phyloP scores from a whole-genome alignment of 2,113 vertebrate genomes.

The mouse (Mus musculus) region DNA sequence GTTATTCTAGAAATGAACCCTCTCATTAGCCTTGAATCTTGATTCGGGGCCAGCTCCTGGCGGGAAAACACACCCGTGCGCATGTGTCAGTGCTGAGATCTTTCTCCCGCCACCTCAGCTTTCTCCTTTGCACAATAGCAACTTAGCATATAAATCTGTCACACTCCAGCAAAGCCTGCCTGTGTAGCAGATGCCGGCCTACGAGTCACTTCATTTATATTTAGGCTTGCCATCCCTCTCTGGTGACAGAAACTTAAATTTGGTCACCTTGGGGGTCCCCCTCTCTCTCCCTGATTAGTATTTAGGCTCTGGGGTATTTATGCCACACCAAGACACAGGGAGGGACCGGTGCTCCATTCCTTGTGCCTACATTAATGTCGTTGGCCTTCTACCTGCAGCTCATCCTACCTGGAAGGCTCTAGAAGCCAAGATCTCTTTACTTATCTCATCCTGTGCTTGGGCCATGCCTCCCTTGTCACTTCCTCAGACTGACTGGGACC shows the following conservation, averaged over 20 bases:
- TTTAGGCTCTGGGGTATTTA: background rate
- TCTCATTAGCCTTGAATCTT: background rate
- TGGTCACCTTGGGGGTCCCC: background rate
- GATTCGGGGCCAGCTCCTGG: background rate
- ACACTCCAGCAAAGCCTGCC: background rate
- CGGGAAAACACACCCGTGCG: background rate
- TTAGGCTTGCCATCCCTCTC: background rate
- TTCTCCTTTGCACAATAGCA: background rate
- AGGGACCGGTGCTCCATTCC: background rate
- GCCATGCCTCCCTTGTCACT: fast-evolving
- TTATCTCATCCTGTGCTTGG: too few relatives aligned
- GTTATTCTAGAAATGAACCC: background rate
- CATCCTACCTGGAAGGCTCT: background rate
- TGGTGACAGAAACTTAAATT: background rate
- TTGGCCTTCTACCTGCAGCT: background rate
- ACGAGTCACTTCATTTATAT: background rate
- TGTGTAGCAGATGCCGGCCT: background rate
- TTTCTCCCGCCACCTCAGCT: background rate
- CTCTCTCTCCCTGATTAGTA: background rate
- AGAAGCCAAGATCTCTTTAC: background rate
- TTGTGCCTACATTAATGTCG: too few relatives aligned
- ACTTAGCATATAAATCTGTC: background rate
- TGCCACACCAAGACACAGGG: too few relatives aligned
- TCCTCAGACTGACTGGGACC: background rate
- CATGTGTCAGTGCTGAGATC: background rate